Evolutionary conservation across 2,888 invertebrate species (phyloP), one percentile per base, ranked within the genome.

Genomic region (Proisotoma minuta): DNA sequence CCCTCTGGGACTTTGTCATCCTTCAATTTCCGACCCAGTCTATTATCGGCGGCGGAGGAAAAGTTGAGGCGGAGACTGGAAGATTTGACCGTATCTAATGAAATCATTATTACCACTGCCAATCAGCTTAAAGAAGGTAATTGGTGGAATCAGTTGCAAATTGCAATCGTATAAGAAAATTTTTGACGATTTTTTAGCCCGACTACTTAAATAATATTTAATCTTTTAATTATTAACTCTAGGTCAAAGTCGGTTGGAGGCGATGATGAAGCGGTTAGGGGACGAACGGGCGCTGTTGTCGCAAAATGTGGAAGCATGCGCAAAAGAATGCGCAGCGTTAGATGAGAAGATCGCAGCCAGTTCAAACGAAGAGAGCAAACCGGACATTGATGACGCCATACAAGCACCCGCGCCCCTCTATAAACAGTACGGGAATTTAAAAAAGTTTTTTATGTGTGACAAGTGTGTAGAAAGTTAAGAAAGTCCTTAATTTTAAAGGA

Each of bases 401-500:
- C 91, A 91, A 22, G 95, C 97, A 1, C 93, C 95, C 59, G 92
- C 97, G 24, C 97, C 98, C 0, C 81, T 98, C 51, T 96, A 96
- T 77, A 91, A 91, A 80, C 97, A 97, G 88, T 91, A 78, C n/a
- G n/a, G n/a, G n/a, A n/a, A n/a, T n/a, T n/a, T n/a, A n/a, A n/a
- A n/a, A n/a, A n/a, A n/a, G n/a, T n/a, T n/a, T n/a, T n/a, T n/a
- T n/a, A n/a, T n/a, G n/a, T n/a, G n/a, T n/a, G n/a, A n/a, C n/a
- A n/a, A 8, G 10, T 48, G 8, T 48, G 15, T 20, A 48, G 10
- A n/a, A 48, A 8, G 48, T 15, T n/a, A 48, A 52, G 47, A 20
- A 15, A 56, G 22, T 66, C n/a, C 40, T 54, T 52, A 56, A 39
- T 8, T 47, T 43, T 57, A n/a, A n/a, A n/a, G n/a, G n/a, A n/a